phyloP scores from a whole-genome alignment of 2,888 invertebrate species.

The Clunio marinus region DNA sequence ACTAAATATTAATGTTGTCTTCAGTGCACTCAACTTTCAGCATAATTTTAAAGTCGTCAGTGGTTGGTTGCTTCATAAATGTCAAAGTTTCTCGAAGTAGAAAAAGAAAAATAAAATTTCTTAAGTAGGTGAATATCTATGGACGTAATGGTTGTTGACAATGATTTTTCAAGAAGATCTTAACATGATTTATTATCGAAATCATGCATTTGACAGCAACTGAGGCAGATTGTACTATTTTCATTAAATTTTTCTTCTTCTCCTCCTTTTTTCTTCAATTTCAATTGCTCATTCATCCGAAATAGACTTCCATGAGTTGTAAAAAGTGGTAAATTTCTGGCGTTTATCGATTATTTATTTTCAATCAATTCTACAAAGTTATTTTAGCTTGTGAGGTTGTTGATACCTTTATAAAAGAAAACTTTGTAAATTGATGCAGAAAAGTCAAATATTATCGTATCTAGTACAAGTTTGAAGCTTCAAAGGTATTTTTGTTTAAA shows the following conservation, averaged over 20 bases:
- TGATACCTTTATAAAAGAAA: no score
- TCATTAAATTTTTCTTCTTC: conserved; percentile 14
- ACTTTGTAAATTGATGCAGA: no score
- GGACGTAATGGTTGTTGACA: conserved; percentile 17
- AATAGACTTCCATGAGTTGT: neutral
- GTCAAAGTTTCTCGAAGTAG: neutral
- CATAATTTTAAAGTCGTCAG: no score
- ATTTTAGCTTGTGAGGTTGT: neutral
- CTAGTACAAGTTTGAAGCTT: no score
- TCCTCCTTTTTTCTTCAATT: neutral
- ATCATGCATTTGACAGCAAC: conserved; percentile 26
- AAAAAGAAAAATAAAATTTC: no score
- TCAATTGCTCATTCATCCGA: neutral
- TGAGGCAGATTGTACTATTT: neutral
- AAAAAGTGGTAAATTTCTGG: neutral
- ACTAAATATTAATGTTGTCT: neutral
- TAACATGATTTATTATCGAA: conserved; percentile 36
- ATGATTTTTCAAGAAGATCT: conserved; percentile 31
- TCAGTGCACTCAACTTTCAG: neutral
- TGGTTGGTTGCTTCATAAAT: no score
- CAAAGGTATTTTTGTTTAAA: no score
- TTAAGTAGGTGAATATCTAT: no score
- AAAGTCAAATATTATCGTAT: no score
- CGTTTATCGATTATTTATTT: conserved; percentile 11
- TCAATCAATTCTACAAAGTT: neutral